These are phyloP conservation scores for Tichodroma muraria DNA, from an alignment of 2,113 vertebrate species.

Conservation along the genomic window DNA sequence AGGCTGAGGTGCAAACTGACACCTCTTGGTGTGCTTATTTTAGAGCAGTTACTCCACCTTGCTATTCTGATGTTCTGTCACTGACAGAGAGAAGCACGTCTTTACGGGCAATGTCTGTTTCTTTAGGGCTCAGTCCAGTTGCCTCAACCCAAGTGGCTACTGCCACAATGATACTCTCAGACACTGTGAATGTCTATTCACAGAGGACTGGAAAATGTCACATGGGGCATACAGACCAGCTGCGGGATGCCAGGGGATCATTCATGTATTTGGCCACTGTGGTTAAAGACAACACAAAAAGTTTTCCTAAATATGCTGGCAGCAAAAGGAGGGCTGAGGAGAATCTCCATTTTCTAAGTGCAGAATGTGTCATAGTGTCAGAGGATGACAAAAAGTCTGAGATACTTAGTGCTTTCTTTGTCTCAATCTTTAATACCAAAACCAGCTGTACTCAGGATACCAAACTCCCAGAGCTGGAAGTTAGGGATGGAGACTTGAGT, in stretches of 20 bases:
- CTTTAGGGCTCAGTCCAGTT: not conserved
- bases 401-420: not conserved
- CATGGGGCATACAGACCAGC: not conserved
- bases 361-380: not conserved
- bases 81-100: not conserved
- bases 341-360: not conserved
- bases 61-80: not conserved
- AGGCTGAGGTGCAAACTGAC: not conserved
- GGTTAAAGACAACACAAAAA: not conserved
- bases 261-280: not conserved
- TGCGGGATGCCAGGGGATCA: not conserved
- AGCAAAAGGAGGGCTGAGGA: not conserved
- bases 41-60: not conserved
- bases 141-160: not conserved
- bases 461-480: not conserved
- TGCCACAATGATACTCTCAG: not conserved
- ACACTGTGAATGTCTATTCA: not conserved
- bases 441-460: too few species aligned
- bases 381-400: not conserved
- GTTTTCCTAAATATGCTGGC: not conserved
- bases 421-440: not conserved
- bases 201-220: not conserved
- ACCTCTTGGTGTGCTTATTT: not conserved
- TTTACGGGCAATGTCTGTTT: not conserved
- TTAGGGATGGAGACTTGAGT: too few species aligned